Base-by-base conservation (phyloP, 2,888 invertebrate genomes). In the Noctuana brunneofusca region DNA sequence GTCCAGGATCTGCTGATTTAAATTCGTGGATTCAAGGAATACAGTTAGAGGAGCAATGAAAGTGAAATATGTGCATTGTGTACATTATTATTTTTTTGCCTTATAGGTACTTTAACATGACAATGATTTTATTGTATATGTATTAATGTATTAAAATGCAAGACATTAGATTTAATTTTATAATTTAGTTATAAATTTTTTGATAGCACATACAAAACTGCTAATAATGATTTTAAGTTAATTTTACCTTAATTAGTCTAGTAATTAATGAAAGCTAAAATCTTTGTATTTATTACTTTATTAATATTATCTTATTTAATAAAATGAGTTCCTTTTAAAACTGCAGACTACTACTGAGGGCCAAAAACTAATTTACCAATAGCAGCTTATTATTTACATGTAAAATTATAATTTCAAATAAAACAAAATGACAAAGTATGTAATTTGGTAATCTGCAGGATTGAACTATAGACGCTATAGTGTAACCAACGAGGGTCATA, bases 21-120 rank as follows among this genome's bases (percentile, higher is more conserved):
- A 96, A 95, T 78, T 95, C 96, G 30, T 97, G 97, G 97, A 96
- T 97, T 80, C 96, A 96, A 90, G 96, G 97, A 69, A 96, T 97
- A 79, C 94, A 95, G 65, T 90, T 97, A 70, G 95, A 95, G 69
- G 87, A 87, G 62, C 88, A 85, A 79, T 46, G 8, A n/a, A 35
- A 46, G 50, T 58, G 62, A 66, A 65, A 66, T 64, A 57, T 63
- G 58, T 27, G 48, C 58, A 58, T 60, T 65, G 66, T 69, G 60
- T 54, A 49, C 57, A 62, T 63, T 65, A 68, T 69, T 65, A 43
- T 32, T 59, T 32, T 59, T 55, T 54, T 56, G 58, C 35, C 18
- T 58, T 35, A n/a, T n/a, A 35, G 24, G 63, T 38, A 53, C 22
- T 14, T 48, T 48, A 4, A 60, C 46, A 54, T 60, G 60, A 60